These are phyloP conservation scores for Lamprotornis superbus DNA, from an alignment of 2,113 vertebrate genomes.

Conservation along the genomic window DNA sequence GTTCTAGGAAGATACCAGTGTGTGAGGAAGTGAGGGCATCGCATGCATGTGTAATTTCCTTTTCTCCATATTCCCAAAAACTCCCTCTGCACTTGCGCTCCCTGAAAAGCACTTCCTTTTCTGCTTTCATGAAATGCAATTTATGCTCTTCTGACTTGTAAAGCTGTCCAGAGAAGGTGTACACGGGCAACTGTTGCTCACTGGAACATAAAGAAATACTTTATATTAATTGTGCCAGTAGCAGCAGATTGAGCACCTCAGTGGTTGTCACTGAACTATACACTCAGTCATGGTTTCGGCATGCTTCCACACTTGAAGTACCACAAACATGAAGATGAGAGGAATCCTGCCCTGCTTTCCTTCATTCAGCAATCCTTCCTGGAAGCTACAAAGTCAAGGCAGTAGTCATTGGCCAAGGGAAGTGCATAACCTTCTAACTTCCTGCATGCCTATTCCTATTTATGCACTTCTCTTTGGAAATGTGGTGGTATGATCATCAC, in stretches of 20 bases:
- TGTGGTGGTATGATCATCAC: background rate
- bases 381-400: background rate
- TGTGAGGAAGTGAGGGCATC: background rate
- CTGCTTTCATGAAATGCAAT: background rate
- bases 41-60: background rate
- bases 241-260: background rate
- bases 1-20: background rate
- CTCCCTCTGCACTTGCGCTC: background rate
- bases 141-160: background rate
- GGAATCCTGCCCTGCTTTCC: background rate
- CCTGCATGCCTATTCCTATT: constrained; percentile 49
- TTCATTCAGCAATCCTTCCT: background rate
- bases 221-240: background rate
- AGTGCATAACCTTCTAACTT: constrained; percentile 17
- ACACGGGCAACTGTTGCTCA: background rate
- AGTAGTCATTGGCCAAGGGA: background rate
- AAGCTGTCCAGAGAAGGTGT: background rate
- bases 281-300: background rate
- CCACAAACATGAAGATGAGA: background rate
- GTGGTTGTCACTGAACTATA: background rate
- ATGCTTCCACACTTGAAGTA: background rate
- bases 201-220: background rate
- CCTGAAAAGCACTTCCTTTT: background rate
- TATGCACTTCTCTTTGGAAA: constrained; percentile 42
- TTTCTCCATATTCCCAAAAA: background rate